Conservation (phyloP, 1,140 invertebrate species). For the Megalonaias nervosa region DNA sequence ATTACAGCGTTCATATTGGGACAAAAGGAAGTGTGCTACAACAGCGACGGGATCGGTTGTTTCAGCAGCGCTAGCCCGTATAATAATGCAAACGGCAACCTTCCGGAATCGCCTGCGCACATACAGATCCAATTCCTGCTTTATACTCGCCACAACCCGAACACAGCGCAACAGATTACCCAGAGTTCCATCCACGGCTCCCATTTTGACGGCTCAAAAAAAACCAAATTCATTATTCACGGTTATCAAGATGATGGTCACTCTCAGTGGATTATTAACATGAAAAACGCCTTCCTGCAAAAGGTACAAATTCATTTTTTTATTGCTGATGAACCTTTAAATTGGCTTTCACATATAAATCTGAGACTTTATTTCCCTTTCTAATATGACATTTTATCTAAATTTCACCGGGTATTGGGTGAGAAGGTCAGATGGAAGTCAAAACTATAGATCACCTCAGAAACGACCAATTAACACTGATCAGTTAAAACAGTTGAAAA, state of each 20-base stretch:
- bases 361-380: not conserved
- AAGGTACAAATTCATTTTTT: constrained; percentile 13
- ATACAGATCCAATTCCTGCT: constrained; percentile 42
- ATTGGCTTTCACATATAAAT: not conserved
- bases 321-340: not conserved
- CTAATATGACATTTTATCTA: not conserved
- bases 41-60: constrained; percentile 38
- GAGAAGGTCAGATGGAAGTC: not conserved
- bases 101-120: constrained; percentile 38
- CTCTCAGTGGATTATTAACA: constrained; percentile 93
- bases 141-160: constrained; percentile 37
- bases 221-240: constrained; percentile 88
- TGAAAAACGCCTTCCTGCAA: constrained; percentile 86
- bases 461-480: not conserved
- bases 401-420: not conserved
- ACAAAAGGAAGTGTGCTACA: constrained; percentile 26
- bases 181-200: constrained; percentile 63
- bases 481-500: not conserved
- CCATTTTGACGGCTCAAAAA: constrained; percentile 35
- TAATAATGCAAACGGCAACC: constrained; percentile 37
- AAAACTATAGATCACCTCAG: not conserved
- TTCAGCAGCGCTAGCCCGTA: constrained; percentile 39
- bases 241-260: constrained; percentile 93
- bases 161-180: constrained; percentile 19
- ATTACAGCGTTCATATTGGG: no score